Conservation (phyloP, 1,140 invertebrate species). For the Temnothorax longispinosus region DNA sequence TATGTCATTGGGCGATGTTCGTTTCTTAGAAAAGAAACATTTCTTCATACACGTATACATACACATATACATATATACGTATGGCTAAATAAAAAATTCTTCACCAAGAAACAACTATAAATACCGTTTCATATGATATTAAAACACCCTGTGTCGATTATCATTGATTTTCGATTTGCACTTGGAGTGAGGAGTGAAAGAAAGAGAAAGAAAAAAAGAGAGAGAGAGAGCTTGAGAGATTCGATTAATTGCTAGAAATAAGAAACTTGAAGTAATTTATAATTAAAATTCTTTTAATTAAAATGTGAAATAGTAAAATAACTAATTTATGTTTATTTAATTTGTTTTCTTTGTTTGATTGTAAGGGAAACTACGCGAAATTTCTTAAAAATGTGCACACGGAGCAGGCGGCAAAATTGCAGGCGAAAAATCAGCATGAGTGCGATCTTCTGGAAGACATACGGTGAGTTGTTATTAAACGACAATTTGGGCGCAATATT, state of each 20-base stretch:
- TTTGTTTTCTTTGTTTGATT: constrained; percentile 75
- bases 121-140: constrained; percentile 4
- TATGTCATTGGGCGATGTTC: neutral
- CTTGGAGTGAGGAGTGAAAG: neutral
- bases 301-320: neutral
- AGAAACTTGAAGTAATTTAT: neutral
- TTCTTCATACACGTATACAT: neutral
- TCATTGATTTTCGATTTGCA: constrained; percentile 38
- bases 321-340: constrained; percentile 1
- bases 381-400: constrained; percentile 96
- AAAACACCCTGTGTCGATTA: neutral
- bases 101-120: neutral
- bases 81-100: neutral
- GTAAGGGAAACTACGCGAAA: constrained; percentile 94
- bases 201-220: neutral
- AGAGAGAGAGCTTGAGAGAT: neutral
- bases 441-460: constrained; percentile 97
- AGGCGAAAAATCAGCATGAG: constrained; percentile 98
- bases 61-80: too few relatives aligned
- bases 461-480: constrained; percentile 84
- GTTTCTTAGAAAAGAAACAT: neutral
- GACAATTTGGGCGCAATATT: neutral
- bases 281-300: neutral
- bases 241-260: neutral
- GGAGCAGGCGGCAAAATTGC: constrained; percentile 96